phyloP scores from a whole-genome alignment of 1,140 invertebrate genomes.

The Drosophila miranda region DNA sequence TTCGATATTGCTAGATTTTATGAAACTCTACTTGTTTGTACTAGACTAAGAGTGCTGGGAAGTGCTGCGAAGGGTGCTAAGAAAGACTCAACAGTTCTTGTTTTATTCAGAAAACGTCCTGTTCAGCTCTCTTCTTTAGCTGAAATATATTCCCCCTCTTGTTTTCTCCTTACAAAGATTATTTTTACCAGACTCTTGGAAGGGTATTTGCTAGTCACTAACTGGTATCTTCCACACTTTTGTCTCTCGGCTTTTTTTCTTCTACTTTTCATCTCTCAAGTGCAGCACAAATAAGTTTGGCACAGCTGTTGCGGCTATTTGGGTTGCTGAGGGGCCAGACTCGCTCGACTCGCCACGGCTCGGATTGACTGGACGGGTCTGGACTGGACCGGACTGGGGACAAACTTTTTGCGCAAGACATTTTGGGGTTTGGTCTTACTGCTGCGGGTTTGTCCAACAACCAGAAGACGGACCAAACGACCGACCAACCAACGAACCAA shows the following conservation, averaged over 20 bases:
- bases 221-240: not conserved
- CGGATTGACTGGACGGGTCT: no score
- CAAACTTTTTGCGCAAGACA: slow-evolving; percentile 69
- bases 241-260: slow-evolving; percentile 3
- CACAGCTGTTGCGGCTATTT: slow-evolving; percentile 62
- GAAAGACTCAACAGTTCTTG: not conserved
- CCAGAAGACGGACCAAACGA: slow-evolving; percentile 35
- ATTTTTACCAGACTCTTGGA: not conserved
- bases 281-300: slow-evolving; percentile 55
- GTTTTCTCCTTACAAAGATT: not conserved
- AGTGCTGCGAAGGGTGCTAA: not conserved
- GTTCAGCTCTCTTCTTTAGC: no score
- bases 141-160: not conserved
- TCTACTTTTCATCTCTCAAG: slow-evolving; percentile 25
- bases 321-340: slow-evolving; percentile 17
- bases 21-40: no score
- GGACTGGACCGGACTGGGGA: not conserved
- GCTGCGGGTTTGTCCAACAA: slow-evolving; percentile 57
- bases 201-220: slow-evolving; percentile 6
- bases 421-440: slow-evolving; percentile 58
- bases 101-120: not conserved
- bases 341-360: not conserved
- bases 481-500: slow-evolving; percentile 30
- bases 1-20: no score
- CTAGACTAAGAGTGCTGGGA: not conserved